Evolutionary conservation across 2,113 vertebrate species (phyloP).

Genomic region (Stigmatopora argus): DNA sequence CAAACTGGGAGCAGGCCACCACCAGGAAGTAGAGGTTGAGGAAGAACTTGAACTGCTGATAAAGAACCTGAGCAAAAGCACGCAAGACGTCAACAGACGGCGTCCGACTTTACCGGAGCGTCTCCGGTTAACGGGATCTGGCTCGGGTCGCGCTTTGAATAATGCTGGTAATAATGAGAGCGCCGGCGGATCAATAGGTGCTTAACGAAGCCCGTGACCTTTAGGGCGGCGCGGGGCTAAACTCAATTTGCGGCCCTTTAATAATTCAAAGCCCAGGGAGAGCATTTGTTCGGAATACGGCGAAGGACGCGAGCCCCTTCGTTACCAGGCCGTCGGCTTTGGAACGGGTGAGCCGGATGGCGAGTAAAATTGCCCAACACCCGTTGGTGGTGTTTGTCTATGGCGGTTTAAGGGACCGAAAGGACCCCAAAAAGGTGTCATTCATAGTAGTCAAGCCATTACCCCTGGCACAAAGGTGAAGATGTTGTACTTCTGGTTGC

Average conservation of each 20-base stretch:
- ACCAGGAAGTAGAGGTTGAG: constrained; percentile 98
- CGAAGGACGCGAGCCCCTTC: constrained; percentile 53
- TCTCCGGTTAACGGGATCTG: constrained; percentile 7
- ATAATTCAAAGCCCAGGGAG: constrained; percentile 71
- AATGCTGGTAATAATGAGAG: constrained; percentile 63
- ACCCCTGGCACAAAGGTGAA: constrained; percentile 98
- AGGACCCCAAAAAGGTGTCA: neutral
- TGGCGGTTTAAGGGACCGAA: neutral
- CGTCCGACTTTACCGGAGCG: too few species aligned
- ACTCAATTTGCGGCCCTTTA: constrained; percentile 72
- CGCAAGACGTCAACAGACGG: too few species aligned
- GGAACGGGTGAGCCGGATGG: constrained; percentile 66
- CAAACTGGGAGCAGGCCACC: constrained; percentile 94
- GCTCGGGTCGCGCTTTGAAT: constrained; percentile 60
- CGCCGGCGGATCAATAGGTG: constrained; percentile 60
- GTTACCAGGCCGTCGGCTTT: constrained; percentile 61
- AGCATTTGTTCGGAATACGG: constrained; percentile 63
- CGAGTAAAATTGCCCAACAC: too few species aligned
- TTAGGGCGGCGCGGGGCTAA: constrained; percentile 58
- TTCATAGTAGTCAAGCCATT: constrained; percentile 54
- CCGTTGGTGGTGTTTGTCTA: neutral
- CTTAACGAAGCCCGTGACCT: constrained; percentile 74
- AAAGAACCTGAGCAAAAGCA: constrained; percentile 87
- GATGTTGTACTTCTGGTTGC: constrained; percentile 97
- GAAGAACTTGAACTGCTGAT: constrained; percentile 99